Conservation (phyloP, 2,113 vertebrate species). For the Rhynchomys soricoides region DNA sequence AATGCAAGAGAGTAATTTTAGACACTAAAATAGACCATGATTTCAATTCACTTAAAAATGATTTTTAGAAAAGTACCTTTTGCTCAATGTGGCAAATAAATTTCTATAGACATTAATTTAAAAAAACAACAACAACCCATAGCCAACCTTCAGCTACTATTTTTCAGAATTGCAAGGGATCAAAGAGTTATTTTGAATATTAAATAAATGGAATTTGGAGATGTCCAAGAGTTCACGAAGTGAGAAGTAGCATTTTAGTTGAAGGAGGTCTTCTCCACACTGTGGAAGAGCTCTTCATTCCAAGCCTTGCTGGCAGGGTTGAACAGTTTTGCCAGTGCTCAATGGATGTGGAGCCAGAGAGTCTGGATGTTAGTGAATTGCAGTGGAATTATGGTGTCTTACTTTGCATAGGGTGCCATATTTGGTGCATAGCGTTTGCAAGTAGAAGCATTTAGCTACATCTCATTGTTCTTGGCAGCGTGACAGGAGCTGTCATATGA, state of each 20-base stretch:
- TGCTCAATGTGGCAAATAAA: constrained; percentile 61
- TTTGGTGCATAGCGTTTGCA: not conserved
- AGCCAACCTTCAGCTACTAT: constrained; percentile 47
- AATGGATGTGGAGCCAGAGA: not conserved
- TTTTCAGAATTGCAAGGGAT: constrained; percentile 61
- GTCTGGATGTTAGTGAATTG: not conserved
- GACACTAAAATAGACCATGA: constrained; percentile 65
- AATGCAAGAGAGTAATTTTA: constrained; percentile 63
- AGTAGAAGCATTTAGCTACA: not conserved
- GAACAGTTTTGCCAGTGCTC: not conserved
- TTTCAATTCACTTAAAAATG: constrained; percentile 67
- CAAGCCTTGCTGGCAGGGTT: not conserved
- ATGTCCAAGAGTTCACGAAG: constrained; percentile 43
- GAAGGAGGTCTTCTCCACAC: not conserved
- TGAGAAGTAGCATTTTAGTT: constrained; percentile 38
- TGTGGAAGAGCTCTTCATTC: constrained; percentile 15
- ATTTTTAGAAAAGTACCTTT: constrained; percentile 36
- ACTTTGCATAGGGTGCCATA: not conserved
- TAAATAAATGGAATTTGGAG: constrained; percentile 53
- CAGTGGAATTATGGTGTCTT: not conserved
- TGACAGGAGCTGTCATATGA: not conserved
- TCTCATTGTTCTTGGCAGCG: constrained; percentile 23
- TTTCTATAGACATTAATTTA: constrained; percentile 41
- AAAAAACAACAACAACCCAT: not conserved
- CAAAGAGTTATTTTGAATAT: constrained; percentile 64